These are phyloP conservation scores for Neodontobutis hainanensis DNA, from an alignment of 2,113 vertebrate genomes.

Conservation along the genomic window DNA sequence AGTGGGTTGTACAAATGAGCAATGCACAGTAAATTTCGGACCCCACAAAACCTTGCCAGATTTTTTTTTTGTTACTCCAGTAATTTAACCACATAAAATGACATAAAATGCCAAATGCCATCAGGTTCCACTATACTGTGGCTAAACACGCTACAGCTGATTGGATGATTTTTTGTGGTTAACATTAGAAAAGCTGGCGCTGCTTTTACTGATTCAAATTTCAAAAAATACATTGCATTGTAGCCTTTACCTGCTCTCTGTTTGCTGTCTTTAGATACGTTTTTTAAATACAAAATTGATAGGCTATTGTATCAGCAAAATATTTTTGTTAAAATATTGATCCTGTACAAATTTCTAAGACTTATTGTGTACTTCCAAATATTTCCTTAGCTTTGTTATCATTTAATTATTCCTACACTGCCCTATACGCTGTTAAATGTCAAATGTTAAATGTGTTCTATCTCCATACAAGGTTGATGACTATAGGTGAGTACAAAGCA, in stretches of 20 bases:
- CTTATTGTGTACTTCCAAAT: background rate
- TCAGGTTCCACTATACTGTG: background rate
- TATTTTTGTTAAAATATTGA: background rate
- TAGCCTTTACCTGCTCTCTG: no score
- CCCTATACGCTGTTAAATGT: background rate
- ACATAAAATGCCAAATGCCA: background rate
- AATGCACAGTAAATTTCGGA: background rate
- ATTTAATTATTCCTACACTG: background rate
- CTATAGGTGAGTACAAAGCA: background rate
- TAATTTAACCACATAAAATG: slow-evolving; percentile 7
- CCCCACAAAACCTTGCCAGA: slow-evolving; percentile 3
- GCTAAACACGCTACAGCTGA: background rate
- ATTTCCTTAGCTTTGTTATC: background rate
- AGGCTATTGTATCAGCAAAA: no score
- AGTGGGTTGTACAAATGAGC: background rate
- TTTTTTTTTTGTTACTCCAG: background rate
- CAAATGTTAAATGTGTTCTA: background rate
- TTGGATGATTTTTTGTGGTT: background rate
- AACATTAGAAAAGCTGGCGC: no score
- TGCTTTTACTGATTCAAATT: no score
- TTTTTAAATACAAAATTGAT: no score
- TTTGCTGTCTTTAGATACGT: no score
- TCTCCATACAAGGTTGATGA: background rate
- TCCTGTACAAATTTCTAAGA: background rate
- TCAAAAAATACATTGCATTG: no score